Base-by-base conservation (phyloP, 2,888 invertebrate species). In the Polyploca ridens region DNA sequence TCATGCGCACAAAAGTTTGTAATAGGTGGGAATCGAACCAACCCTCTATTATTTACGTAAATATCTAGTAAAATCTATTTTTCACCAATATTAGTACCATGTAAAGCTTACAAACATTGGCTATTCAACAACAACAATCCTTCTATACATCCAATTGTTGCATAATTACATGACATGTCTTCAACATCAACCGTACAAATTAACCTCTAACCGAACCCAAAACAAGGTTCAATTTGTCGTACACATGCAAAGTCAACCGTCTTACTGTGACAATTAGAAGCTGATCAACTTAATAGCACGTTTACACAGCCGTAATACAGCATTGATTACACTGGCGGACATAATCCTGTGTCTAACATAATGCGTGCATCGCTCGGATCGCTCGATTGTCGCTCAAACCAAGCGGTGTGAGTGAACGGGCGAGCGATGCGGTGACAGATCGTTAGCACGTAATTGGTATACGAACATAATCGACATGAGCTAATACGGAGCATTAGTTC, bases 361-460 rank as follows among this genome's bases (percentile, higher is more conserved):
- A 72, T 70, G 66, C 64, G 75, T 66, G 58, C 19, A 57, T n/a
- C n/a, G n/a, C n/a, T n/a, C 11, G 19, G 54, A 38, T 33, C 61
- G 41, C 41, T 38, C 60, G 60, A 49, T 49, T 49, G 49, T 16
- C 49, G 49, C 10, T 54, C 54, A 54, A 54, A 19, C 19, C 27
- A n/a, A 41, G 19, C 61, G 60, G 7, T 49, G 4, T 19, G 19
- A 41, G n/a, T 14, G 33, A 35, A 14, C 58, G 58, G 35, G 35
- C 35, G 58, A 59, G 44, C 59, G 60, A 7, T 33, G 63, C 59
- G 60, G 6, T 33, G 63, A 59, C 63, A 33, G 49, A 74, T 76
- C 72, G 71, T 78, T 76, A 76, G 64, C 77, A 71, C 67, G 67
- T 74, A 73, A 78, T 76, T 74, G 70, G 62, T 64, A 71, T 64